Base-by-base conservation (phyloP, 2,797 vertebrate species). In the Staurois parvus region DNA sequence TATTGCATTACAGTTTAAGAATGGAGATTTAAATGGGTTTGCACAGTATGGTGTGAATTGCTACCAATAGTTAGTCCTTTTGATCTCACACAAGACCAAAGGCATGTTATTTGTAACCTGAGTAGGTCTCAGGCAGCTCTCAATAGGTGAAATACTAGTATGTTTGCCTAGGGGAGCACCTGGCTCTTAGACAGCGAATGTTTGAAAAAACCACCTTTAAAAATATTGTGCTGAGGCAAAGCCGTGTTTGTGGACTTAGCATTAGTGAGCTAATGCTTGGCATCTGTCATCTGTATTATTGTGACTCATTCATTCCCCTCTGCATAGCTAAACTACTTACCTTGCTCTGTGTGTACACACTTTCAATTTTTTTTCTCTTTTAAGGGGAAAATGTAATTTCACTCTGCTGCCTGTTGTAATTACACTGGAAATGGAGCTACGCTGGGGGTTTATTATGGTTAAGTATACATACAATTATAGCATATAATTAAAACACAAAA, bases 11-110 rank as follows among this genome's bases (percentile, higher is more conserved):
- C 80, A 72, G 80, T 83, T 72, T 78, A 83, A 82, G 80, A 86
- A 86, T 79, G 45, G 85, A 73, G 74, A 67, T 83, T 78, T 79
- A 79, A 75, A 83, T 77, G 85, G 52, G 37, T 80, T 82, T 83
- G 85, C 73, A 82, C 79, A 78, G 85, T 86, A 52, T 83, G 85
- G 85, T 86, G 85, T 83, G 75, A 83, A 83, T 83, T 86, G 85
- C 85, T 86, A 83, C 85, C 85, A 86, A 83, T 73, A 79, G 75
- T 64, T 72, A 83, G 80, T 78, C 13, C 81, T 83, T 86, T 86
- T 83, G 75, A 86, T 83, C 80, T 86, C 32, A 73, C 75, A 66
- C 69, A 79, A 79, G 75, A 79, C 74, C 75, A 86, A 79, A 86
- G 85, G 80, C 75, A 68, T 83, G 85, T 74, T 83, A 83, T 86